Percentiles rank a stretch among this genome's conserved stretches.
phyloP scores from a whole-genome alignment of 2,888 invertebrate species.

The Punctoribates punctum region DNA sequence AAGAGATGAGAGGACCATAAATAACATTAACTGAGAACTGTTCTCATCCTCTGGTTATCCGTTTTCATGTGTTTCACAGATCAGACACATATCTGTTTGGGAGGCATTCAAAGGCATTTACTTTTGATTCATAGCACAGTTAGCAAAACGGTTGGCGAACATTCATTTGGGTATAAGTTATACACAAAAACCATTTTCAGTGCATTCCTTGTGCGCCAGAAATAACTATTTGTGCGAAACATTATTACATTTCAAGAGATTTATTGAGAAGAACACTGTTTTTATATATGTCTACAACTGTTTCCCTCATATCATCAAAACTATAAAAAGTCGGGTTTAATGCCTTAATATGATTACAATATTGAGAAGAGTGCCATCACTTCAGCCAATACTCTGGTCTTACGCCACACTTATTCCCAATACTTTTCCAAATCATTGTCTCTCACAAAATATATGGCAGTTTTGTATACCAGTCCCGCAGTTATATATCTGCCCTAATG shows the following conservation, averaged over 20 bases:
- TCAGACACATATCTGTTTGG: background rate
- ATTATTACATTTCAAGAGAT: conserved; percentile 12
- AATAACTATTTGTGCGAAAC: conserved; percentile 17
- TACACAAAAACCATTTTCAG: background rate
- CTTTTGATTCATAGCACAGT: conserved; percentile 25
- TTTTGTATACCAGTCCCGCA: background rate
- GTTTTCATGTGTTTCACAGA: background rate
- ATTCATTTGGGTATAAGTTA: conserved; percentile 11
- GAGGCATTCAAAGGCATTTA: background rate
- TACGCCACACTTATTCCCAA: background rate
- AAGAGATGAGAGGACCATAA: too few species aligned
- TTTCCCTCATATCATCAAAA: background rate
- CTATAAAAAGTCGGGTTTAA: conserved; percentile 26
- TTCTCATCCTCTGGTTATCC: too few species aligned
- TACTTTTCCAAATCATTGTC: background rate
- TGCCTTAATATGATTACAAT: conserved; percentile 12
- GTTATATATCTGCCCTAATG: background rate
- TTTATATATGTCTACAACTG: conserved; percentile 15
- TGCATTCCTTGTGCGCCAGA: background rate
- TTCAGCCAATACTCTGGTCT: background rate
- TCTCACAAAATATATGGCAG: background rate
- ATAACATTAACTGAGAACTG: too few species aligned
- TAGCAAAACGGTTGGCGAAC: conserved; percentile 23
- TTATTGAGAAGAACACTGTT: conserved; percentile 15
- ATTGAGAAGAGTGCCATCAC: background rate